A percentile compares a stretch with the other conserved stretches of the same genome.
phyloP scores from a whole-genome alignment of 2,888 invertebrate species.

The Acholoe squamosa region DNA sequence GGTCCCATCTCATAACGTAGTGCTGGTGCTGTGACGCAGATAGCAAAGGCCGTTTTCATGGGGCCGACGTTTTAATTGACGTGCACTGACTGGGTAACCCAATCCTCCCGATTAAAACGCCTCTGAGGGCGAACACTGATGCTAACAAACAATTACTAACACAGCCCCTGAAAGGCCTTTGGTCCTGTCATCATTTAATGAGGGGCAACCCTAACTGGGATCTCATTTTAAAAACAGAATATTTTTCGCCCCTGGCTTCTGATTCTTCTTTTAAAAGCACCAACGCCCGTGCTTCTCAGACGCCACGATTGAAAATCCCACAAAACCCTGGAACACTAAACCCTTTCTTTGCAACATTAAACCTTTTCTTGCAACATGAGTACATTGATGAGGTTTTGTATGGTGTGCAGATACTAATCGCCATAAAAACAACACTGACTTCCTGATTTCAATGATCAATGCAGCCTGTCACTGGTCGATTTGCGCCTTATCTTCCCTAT shows the following conservation, averaged over 20 bases:
- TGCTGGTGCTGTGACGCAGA: too few relatives aligned
- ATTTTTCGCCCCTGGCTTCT: slow-evolving; percentile 11
- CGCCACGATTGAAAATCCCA: not conserved
- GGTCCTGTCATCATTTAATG: slow-evolving; percentile 16
- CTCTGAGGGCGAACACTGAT: not conserved
- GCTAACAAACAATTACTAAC: slow-evolving; percentile 30
- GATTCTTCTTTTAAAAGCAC: not conserved
- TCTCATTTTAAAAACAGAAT: not conserved
- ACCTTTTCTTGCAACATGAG: not conserved
- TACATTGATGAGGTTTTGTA: not conserved
- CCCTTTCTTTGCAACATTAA: not conserved
- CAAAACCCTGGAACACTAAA: not conserved
- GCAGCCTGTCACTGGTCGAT: not conserved
- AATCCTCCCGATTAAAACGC: not conserved
- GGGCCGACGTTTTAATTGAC: slow-evolving; percentile 9
- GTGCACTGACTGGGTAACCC: slow-evolving; percentile 14
- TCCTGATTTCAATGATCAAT: not conserved
- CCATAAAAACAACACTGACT: not conserved
- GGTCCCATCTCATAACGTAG: too few relatives aligned
- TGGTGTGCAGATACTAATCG: not conserved
- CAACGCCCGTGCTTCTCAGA: not conserved
- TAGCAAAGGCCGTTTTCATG: not conserved
- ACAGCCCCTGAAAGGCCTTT: not conserved
- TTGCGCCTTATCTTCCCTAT: slow-evolving; percentile 4
- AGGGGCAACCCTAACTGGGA: not conserved